Conservation (phyloP, 1,140 invertebrate genomes). For the Lasioglossum albipes region DNA sequence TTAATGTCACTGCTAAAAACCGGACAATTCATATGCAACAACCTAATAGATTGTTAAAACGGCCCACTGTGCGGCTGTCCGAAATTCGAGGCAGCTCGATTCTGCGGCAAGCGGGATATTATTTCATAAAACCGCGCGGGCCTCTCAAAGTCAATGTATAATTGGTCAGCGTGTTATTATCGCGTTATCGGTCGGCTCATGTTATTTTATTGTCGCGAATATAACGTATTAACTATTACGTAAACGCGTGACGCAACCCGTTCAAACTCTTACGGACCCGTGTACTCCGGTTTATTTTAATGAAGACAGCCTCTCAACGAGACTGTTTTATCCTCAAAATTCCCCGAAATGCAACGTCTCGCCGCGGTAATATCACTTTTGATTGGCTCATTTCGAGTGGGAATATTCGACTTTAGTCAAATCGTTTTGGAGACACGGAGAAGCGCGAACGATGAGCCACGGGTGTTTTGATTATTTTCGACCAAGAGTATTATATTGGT, state of each 20-base stretch:
- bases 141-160: not conserved
- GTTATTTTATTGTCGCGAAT: not conserved
- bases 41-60: no score
- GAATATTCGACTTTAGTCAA: no score
- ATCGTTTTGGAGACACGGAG: not conserved
- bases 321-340: not conserved
- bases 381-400: not conserved
- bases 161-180: slow-evolving; percentile 15
- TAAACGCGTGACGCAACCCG: slow-evolving; percentile 1
- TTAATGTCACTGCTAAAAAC: no score
- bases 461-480: no score
- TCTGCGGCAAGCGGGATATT: slow-evolving; percentile 31
- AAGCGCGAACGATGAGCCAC: not conserved
- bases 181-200: not conserved
- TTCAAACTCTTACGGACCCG: not conserved
- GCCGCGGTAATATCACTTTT: not conserved
- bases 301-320: not conserved
- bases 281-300: not conserved
- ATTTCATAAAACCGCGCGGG: slow-evolving; percentile 12
- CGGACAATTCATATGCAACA: no score
- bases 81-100: not conserved
- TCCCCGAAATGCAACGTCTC: not conserved
- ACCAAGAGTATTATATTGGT: no score
- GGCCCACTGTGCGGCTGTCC: not conserved
- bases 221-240: slow-evolving; percentile 34